These are phyloP conservation scores for Brachypalpus laphriformis DNA, from an alignment of 2,888 invertebrate genomes.

Conservation along the genomic window DNA sequence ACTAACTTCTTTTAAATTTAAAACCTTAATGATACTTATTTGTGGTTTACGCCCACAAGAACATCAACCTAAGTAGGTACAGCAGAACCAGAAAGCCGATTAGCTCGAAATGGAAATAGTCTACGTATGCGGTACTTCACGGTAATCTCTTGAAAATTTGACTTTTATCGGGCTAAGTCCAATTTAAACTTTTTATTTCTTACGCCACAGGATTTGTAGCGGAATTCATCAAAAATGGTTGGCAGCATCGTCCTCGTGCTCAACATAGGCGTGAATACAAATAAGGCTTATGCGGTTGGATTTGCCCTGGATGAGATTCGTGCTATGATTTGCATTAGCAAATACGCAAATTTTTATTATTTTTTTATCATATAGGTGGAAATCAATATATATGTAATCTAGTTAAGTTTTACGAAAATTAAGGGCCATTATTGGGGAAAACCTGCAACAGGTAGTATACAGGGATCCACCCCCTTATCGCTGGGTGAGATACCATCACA, in stretches of 20 bases:
- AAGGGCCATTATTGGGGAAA: too few relatives aligned
- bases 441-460: too few relatives aligned
- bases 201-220: neutral
- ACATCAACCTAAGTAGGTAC: neutral
- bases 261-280: neutral
- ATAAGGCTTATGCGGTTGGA: neutral
- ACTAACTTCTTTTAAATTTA: neutral
- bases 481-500: too few relatives aligned
- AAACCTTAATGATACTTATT: neutral
- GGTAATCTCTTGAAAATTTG: neutral
- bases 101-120: neutral
- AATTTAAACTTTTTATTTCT: neutral
- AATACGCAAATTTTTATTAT: neutral
- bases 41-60: neutral
- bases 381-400: too few relatives aligned
- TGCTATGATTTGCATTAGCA: neutral
- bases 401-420: too few relatives aligned
- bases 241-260: neutral
- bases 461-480: too few relatives aligned
- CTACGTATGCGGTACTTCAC: neutral
- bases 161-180: neutral
- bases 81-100: neutral
- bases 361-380: neutral
- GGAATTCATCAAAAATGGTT: neutral
- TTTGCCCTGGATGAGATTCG: neutral